These are phyloP conservation scores for Nixonia krombeini DNA, from an alignment of 1,140 invertebrate species.

Conservation along the genomic window DNA sequence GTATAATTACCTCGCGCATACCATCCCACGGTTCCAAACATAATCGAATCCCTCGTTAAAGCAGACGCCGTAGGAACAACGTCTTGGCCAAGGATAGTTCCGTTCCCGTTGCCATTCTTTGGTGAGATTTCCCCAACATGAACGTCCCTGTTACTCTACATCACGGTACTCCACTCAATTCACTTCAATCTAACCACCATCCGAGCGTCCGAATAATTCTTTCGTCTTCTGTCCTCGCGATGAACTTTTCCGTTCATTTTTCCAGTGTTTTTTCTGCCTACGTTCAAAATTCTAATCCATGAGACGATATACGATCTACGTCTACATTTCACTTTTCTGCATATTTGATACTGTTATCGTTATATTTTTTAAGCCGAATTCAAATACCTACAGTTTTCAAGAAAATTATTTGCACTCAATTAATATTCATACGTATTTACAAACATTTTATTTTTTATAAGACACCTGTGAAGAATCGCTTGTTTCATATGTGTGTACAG, in stretches of 20 bases:
- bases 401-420: too few species aligned
- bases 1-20: constrained; percentile 54
- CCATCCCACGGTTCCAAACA: constrained; percentile 9
- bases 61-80: constrained; percentile 18
- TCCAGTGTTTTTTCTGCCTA: constrained; percentile 12
- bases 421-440: too few species aligned
- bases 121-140: constrained; percentile 60
- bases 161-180: constrained; percentile 42
- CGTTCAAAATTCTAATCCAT: constrained; percentile 1
- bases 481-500: too few species aligned
- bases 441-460: too few species aligned
- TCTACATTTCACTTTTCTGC: too few species aligned
- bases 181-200: constrained; percentile 30
- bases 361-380: too few species aligned
- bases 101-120: constrained; percentile 43
- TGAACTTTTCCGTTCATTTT: background rate
- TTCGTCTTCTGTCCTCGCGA: background rate
- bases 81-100: constrained; percentile 16
- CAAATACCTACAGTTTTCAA: too few species aligned
- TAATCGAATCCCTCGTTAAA: constrained; percentile 47
- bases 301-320: too few species aligned
- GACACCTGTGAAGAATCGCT: too few species aligned
- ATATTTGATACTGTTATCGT: too few species aligned
- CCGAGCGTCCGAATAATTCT: constrained; percentile 9
- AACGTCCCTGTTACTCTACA: constrained; percentile 41